These are phyloP conservation scores for Teleopsis dalmanni DNA, from an alignment of 1,140 invertebrate species.

Conservation along the genomic window DNA sequence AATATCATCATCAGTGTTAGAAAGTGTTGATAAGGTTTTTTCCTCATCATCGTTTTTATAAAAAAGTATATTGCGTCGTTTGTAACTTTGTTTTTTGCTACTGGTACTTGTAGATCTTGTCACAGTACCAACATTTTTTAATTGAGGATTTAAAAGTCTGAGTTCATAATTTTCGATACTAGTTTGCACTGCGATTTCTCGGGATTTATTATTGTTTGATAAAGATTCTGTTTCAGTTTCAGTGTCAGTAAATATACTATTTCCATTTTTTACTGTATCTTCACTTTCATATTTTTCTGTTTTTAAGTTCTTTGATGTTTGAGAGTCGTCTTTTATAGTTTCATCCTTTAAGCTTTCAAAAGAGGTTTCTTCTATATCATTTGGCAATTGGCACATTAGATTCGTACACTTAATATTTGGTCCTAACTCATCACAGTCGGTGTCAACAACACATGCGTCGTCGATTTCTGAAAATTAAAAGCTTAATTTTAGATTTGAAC, in stretches of 20 bases:
- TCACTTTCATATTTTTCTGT: conserved; percentile 10
- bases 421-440: conserved; percentile 35
- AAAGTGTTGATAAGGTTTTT: conserved; percentile 37
- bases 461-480: conserved; percentile 23
- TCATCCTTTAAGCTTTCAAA: conserved; percentile 3
- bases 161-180: conserved; percentile 37
- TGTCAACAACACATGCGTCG: conserved; percentile 41
- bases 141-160: conserved; percentile 21
- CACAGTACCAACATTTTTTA: conserved; percentile 26
- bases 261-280: conserved; percentile 6
- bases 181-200: conserved; percentile 40
- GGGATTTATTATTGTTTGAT: conserved; percentile 17
- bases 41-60: conserved; percentile 34
- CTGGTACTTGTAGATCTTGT: conserved; percentile 26
- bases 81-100: no score
- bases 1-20: conserved; percentile 35
- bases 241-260: conserved; percentile 1
- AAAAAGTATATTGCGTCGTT: conserved; percentile 11
- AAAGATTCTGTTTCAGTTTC: conserved; percentile 10
- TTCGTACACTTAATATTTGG: conserved; percentile 24
- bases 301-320: conserved; percentile 7
- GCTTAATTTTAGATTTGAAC: not conserved
- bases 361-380: conserved; percentile 1
- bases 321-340: conserved; percentile 8
- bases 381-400: conserved; percentile 19